Evolutionary conservation across 2,797 vertebrate genomes (phyloP), one percentile per base, ranked within the genome.

Genomic region (Xiphorhynchus erythropygius): DNA sequence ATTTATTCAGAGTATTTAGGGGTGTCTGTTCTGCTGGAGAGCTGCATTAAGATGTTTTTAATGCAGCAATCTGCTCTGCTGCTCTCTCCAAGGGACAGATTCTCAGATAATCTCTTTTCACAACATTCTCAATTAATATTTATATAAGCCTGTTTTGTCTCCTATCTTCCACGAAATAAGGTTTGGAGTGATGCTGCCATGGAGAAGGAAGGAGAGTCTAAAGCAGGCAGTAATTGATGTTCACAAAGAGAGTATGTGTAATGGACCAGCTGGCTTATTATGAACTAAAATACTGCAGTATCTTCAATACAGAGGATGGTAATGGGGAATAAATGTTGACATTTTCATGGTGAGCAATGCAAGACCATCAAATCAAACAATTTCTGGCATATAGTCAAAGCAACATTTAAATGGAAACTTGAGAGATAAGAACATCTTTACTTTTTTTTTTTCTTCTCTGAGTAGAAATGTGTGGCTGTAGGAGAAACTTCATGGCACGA

Each of bases 371-470:
- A 89, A 96, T 95, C 94, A 96, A 93, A 94, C 83, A 80, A 53
- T 94, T 96, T 87, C 80, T 96, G 95, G 94, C 94, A 94, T 83
- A 90, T 68, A 96, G 68, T 97, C 96, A 97, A 96, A 97, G 94
- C 83, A 94, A 37, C 10, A 12, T 87, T 84, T 70, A 85, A 93
- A 82, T 81, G 71, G 74, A 95, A 96, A 96, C 75, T 91, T 6
- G 4, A 85, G 73, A 2, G 23, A 52, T 92, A 94, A 95, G 93
- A 96, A 95, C 68, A 93, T 84, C 94, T 97, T 97, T 82, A 85
- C 86, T 27, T 88, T 4, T 27, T 64, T 92, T 94, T 94, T 94
- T 94, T 82, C 49, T 94, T 82, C 49, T 68, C 77, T 7, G 7
- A 86, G 42, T 57, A 88, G 57, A 90, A 94, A 71, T n/a, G 39